A percentile compares a stretch with the other conserved stretches of the same genome.
Conservation (phyloP, 2,113 vertebrate species). For the Menura novaehollandiae region DNA sequence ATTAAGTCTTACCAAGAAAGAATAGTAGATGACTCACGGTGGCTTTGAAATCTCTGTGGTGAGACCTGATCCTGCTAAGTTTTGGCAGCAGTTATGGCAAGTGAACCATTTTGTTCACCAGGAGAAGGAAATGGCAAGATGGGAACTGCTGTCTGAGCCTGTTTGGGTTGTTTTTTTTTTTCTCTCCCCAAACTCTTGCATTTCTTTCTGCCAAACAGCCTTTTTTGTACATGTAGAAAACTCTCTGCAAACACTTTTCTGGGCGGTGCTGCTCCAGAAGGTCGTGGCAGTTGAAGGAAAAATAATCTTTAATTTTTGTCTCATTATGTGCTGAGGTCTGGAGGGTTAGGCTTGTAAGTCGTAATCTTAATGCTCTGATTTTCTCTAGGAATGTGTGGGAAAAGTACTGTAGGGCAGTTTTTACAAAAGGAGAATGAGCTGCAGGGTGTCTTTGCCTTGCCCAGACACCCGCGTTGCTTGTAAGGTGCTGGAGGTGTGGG, state of each 20-base stretch:
- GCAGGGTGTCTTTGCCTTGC: not conserved
- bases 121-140: not conserved
- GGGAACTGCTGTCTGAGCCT: not conserved
- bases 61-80: not conserved
- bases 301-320: not conserved
- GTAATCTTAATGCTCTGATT: not conserved
- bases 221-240: not conserved
- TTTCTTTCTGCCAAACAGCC: not conserved
- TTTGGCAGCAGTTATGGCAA: conserved; percentile 12
- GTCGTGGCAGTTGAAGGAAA: not conserved
- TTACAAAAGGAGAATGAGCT: not conserved
- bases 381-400: not conserved
- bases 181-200: not conserved
- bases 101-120: not conserved
- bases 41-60: not conserved
- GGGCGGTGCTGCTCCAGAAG: not conserved
- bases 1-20: not conserved
- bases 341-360: not conserved
- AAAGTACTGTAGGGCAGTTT: not conserved
- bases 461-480: fast-evolving
- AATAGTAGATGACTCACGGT: not conserved
- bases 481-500: not conserved
- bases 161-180: not conserved
- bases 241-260: not conserved
- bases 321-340: not conserved